Conservation (phyloP, 64 coral and sea anemone species). For the Anthopleura sola region DNA sequence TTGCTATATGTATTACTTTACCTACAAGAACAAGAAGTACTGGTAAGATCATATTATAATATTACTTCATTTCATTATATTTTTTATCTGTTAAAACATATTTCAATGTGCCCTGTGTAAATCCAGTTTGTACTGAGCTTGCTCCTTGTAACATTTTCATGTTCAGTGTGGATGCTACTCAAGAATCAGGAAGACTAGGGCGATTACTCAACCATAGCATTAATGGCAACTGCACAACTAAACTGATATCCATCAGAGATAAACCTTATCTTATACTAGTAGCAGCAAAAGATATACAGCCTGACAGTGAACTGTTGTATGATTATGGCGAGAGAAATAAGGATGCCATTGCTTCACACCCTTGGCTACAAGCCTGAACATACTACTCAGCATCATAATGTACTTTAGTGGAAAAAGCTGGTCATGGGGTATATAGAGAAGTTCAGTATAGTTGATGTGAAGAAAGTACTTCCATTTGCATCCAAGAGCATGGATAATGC, state of each 20-base stretch:
- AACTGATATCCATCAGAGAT: constrained; percentile 57
- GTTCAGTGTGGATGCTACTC: constrained; percentile 90
- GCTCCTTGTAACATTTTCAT: neutral
- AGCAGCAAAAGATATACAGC: constrained; percentile 51
- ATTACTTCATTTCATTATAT: neutral
- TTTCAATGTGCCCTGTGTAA: too few relatives aligned
- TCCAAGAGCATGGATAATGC: too few relatives aligned
- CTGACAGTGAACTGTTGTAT: constrained; percentile 83
- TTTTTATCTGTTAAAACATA: too few relatives aligned
- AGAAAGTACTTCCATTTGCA: too few relatives aligned
- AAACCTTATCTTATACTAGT: constrained; percentile 78
- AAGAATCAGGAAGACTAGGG: constrained; percentile 77
- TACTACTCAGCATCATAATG: too few relatives aligned
- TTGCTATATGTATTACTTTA: constrained; percentile 99
- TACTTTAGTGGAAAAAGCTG: neutral
- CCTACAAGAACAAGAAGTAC: constrained; percentile 80
- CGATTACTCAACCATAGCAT: constrained; percentile 91
- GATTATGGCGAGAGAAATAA: constrained; percentile 97
- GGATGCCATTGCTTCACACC: constrained; percentile 59
- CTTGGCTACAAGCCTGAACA: constrained; percentile 70
- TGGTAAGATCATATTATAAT: constrained; percentile 57
- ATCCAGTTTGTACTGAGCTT: too few relatives aligned
- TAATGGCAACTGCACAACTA: constrained; percentile 87
- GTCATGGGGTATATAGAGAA: too few relatives aligned
- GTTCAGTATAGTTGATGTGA: too few relatives aligned